Evolutionary conservation across 1,140 invertebrate genomes (phyloP).

Genomic region (Zaprionus taronus): DNA sequence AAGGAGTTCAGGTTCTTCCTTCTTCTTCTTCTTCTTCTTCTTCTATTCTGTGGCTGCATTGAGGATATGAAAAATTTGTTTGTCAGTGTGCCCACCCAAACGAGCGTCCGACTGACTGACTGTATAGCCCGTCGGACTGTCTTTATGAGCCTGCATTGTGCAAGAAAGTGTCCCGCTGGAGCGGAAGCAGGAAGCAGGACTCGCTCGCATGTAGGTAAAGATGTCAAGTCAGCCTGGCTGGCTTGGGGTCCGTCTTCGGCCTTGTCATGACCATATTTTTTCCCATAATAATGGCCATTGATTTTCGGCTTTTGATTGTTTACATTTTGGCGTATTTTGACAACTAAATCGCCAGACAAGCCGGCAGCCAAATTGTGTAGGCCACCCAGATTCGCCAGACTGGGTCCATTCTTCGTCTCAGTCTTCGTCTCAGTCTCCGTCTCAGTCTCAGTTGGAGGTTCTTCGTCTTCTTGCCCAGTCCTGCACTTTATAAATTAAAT

Average conservation of each 20-base stretch:
- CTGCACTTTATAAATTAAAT: slow-evolving; percentile 68
- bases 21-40: neutral
- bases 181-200: slow-evolving; percentile 70
- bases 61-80: slow-evolving; percentile 74
- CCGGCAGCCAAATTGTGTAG: slow-evolving; percentile 36
- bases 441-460: neutral
- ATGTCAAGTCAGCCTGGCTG: slow-evolving; percentile 66
- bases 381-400: neutral
- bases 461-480: neutral
- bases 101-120: slow-evolving; percentile 2
- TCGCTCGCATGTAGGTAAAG: slow-evolving; percentile 65
- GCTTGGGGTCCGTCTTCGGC: slow-evolving; percentile 26
- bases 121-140: slow-evolving; percentile 41
- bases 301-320: slow-evolving; percentile 63
- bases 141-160: slow-evolving; percentile 65
- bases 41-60: slow-evolving; percentile 41
- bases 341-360: slow-evolving; percentile 70
- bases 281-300: slow-evolving; percentile 55
- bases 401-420: neutral
- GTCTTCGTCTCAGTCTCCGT: neutral
- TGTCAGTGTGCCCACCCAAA: slow-evolving; percentile 50
- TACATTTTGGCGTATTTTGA: slow-evolving; percentile 78
- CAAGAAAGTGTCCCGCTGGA: slow-evolving; percentile 41
- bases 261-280: slow-evolving; percentile 53
- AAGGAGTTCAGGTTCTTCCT: slow-evolving; percentile 33